A percentile compares a stretch with the other conserved stretches of the same genome.
phyloP scores from a whole-genome alignment of 2,797 vertebrate species.

The Phylloscopus collybita region DNA sequence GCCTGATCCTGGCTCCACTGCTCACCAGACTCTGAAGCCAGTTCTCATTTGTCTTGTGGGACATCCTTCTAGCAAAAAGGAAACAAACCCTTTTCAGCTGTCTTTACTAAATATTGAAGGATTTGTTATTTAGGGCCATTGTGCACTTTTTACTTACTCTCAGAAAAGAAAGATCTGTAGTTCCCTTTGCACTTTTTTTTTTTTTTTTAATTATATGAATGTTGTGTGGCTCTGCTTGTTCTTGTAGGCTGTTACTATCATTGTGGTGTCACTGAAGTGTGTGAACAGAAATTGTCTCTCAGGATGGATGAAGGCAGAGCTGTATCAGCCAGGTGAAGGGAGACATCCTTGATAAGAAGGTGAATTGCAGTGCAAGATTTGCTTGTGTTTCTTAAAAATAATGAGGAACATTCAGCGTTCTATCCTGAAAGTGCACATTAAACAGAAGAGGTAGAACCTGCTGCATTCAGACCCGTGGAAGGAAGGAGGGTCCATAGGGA shows the following conservation, averaged over 20 bases:
- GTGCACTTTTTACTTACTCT: neutral
- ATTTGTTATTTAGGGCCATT: neutral
- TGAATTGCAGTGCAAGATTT: neutral
- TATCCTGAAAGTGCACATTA: accelerated
- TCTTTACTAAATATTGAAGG: neutral
- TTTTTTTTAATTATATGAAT: neutral
- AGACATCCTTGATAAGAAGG: neutral
- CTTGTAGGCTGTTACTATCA: accelerated
- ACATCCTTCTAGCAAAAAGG: neutral
- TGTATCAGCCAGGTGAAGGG: neutral
- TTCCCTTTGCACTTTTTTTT: neutral
- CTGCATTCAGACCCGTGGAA: accelerated
- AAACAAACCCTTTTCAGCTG: neutral
- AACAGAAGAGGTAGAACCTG: neutral
- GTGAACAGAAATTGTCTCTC: neutral
- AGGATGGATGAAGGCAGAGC: neutral
- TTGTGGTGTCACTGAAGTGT: neutral
- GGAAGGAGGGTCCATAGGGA: accelerated
- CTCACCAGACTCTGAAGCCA: neutral
- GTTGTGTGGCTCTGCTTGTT: neutral
- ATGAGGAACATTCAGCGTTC: neutral
- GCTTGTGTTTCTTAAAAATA: neutral
- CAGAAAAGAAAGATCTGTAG: neutral
- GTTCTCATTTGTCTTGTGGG: neutral
- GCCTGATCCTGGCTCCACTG: neutral